These are phyloP conservation scores for Harpagoxenus sublaevis DNA, from an alignment of 2,888 invertebrate genomes.

Conservation along the genomic window DNA sequence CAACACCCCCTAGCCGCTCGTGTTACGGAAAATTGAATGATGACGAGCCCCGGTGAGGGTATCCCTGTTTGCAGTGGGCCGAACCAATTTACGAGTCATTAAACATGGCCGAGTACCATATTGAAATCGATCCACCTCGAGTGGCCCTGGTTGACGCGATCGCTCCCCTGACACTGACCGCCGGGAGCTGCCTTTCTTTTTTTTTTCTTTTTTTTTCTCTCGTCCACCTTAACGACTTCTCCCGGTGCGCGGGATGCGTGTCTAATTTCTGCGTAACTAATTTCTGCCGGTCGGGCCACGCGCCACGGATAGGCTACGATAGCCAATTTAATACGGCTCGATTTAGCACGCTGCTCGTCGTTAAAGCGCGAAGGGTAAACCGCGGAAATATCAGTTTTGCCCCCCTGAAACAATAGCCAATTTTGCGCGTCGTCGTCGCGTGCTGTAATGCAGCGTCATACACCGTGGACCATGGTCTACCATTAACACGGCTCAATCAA, in stretches of 20 bases:
- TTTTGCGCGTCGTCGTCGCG: constrained; percentile 21
- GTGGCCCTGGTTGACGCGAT: constrained; percentile 31
- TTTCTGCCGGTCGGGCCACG: constrained; percentile 52
- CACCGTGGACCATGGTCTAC: not conserved
- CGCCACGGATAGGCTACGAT: constrained; percentile 42
- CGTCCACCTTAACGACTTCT: constrained; percentile 34
- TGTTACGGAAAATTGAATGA: constrained; percentile 72
- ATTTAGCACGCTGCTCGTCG: constrained; percentile 49
- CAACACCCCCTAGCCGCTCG: constrained; percentile 53
- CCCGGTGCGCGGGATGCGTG: constrained; percentile 47
- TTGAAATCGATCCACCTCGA: constrained; percentile 70
- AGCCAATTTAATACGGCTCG: constrained; percentile 55
- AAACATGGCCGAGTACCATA: constrained; percentile 74
- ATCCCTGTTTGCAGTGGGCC: constrained; percentile 53
- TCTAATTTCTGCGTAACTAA: constrained; percentile 65
- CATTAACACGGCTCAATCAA: not conserved
- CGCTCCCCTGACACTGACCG: constrained; percentile 52
- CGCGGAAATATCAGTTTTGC: constrained; percentile 41
- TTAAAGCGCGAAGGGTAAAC: constrained; percentile 60
- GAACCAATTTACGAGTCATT: constrained; percentile 79
- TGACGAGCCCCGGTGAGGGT: constrained; percentile 56
- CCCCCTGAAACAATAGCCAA: constrained; percentile 31
- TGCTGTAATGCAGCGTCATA: constrained; percentile 12
- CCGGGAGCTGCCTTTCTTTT: constrained; percentile 23
- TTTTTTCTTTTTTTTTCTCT: not conserved